Percentiles rank a stretch among this genome's conserved stretches.
These are phyloP conservation scores for Falco peregrinus DNA, from an alignment of 2,797 vertebrate species.

Conservation along the genomic window DNA sequence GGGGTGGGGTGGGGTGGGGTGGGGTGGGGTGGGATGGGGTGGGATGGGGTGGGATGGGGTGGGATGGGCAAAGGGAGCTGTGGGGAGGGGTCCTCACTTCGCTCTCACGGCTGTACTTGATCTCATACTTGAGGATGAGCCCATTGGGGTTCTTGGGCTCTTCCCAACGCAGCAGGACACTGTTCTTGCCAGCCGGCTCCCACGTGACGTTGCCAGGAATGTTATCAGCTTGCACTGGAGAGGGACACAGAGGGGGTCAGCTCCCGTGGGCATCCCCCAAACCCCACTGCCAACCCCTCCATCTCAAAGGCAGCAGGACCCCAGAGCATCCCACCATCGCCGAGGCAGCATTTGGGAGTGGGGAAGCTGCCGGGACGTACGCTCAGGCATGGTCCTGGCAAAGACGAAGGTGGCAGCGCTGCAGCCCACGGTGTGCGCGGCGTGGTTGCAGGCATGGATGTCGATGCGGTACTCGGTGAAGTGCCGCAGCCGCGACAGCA, in stretches of 20 bases:
- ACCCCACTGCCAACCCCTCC: not conserved
- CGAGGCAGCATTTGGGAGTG: not conserved
- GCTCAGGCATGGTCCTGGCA: slow-evolving; percentile 78
- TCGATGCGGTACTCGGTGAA: slow-evolving; percentile 84
- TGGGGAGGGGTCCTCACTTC: slow-evolving; percentile 62
- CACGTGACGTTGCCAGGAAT: slow-evolving; percentile 79
- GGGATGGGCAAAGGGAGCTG: not conserved
- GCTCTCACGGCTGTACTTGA: slow-evolving; percentile 78
- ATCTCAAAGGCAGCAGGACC: not conserved
- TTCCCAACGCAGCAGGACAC: slow-evolving; percentile 75
- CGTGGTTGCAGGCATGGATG: slow-evolving; percentile 84
- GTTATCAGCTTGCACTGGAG: slow-evolving; percentile 75
- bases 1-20: not conserved
- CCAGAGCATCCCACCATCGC: rapidly evolving
- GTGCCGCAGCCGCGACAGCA: slow-evolving; percentile 75
- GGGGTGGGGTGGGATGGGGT: not conserved
- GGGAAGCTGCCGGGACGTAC: slow-evolving; percentile 45
- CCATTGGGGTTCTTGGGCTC: slow-evolving; percentile 80
- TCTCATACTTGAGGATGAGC: slow-evolving; percentile 83
- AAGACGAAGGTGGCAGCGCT: slow-evolving; percentile 82
- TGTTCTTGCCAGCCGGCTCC: slow-evolving; percentile 71
- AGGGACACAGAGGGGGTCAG: not conserved
- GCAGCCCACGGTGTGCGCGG: slow-evolving; percentile 80
- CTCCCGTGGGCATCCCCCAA: rapidly evolving
- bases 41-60: not conserved